Conservation (phyloP, 2,113 vertebrate species). For the Osmerus mordax region DNA sequence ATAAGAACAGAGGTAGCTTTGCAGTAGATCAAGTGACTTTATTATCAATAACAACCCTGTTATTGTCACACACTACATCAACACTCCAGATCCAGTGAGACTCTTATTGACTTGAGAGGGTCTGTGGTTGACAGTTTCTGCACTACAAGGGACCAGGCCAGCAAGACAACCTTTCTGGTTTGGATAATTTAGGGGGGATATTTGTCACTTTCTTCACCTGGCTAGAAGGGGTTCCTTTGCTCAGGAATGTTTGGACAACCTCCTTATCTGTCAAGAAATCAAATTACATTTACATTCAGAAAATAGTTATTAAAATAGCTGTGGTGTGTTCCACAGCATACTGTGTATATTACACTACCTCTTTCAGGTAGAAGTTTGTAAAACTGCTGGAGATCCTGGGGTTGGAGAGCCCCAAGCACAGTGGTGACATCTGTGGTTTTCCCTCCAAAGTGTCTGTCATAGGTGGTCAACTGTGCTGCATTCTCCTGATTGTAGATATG, state of each 20-base stretch:
- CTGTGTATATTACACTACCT: slow-evolving; percentile 50
- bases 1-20: background rate
- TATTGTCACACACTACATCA: background rate
- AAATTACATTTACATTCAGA: background rate
- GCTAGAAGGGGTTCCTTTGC: slow-evolving; percentile 9
- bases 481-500: slow-evolving; percentile 63
- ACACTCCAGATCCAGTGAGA: background rate
- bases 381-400: slow-evolving; percentile 61
- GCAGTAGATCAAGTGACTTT: slow-evolving; percentile 2
- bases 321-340: background rate
- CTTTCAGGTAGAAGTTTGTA: slow-evolving; percentile 53
- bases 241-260: slow-evolving; percentile 31
- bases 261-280: slow-evolving; percentile 46
- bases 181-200: background rate
- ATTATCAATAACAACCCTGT: slow-evolving; percentile 3
- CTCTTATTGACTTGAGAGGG: background rate
- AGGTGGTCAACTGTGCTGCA: slow-evolving; percentile 60
- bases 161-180: slow-evolving; percentile 40
- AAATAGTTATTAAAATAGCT: background rate
- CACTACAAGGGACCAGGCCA: slow-evolving; percentile 44
- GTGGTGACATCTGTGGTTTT: slow-evolving; percentile 49
- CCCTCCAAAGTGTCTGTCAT: slow-evolving; percentile 70
- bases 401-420: slow-evolving; percentile 60
- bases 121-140: background rate
- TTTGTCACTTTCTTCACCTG: slow-evolving; percentile 18